Evolutionary conservation across 2,888 invertebrate species (phyloP), one percentile per base, ranked within the genome.

Genomic region (Tuta absoluta): DNA sequence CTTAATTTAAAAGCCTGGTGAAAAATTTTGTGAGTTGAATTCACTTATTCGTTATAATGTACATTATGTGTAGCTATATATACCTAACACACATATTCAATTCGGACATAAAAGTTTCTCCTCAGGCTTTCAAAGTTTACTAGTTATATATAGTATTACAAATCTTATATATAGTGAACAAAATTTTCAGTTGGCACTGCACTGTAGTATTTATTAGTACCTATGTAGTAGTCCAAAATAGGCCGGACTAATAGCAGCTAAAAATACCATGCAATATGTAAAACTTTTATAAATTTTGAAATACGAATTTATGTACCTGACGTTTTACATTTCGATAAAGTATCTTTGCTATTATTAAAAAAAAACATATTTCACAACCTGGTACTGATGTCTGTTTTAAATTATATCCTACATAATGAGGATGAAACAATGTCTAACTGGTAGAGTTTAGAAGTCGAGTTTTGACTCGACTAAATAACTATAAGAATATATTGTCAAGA

Each of bases 201-300:
- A 73, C 73, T 68, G 66, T 71, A 70, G 33, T 33, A 33, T 8
- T n/a, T n/a, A n/a, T n/a, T n/a, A n/a, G n/a, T 33, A 33, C 1
- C 8, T 33, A 33, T 33, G 33, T 68, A 72, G 69, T 68, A 78
- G 82, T 83, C 82, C 81, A 81, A 79, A 81, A 85, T 88, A 89
- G 88, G 87, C 87, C 89, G 86, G 85, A 85, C 82, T 86, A 84
- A 81, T 87, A 86, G 85, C 86, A 81, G 81, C 80, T 86, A 81
- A 83, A 33, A 84, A 80, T 80, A 77, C 75, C 69, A 80, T 80
- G 79, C 77, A 77, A 75, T 79, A 79, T 81, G 79, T 81, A 86
- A 82, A 78, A 81, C 74, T 75, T 71, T 73, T 80, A 85, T 78
- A 83, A 74, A 80, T 78, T 81, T 76, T 69, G 80, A 78, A 76